Percentiles rank a stretch among this genome's conserved stretches.
Conservation (phyloP, 2,113 vertebrate species). For the Pipra filicauda region DNA sequence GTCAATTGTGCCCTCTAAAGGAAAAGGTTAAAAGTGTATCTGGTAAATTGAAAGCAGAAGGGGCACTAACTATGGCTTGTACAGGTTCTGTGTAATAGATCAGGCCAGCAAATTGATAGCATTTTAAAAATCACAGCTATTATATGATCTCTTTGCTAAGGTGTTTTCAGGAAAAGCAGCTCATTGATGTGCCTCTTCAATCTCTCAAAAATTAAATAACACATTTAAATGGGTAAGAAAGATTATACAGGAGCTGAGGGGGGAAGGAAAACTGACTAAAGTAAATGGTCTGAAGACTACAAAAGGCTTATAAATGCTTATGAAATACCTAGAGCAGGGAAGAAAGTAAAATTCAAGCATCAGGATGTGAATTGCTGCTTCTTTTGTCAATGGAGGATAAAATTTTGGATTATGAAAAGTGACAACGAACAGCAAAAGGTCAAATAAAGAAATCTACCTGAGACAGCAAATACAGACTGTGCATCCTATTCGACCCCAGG, state of each 20-base stretch:
- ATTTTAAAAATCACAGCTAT: background rate
- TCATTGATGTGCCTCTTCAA: background rate
- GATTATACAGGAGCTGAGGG: background rate
- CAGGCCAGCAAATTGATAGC: background rate
- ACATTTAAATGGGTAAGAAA: background rate
- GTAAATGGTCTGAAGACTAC: background rate
- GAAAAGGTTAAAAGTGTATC: background rate
- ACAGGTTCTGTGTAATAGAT: background rate
- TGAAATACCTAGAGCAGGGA: background rate
- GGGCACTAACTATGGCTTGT: background rate
- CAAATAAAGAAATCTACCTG: conserved; percentile 46
- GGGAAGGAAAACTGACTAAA: background rate
- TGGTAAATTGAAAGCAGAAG: background rate
- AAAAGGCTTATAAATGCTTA: background rate
- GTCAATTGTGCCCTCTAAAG: background rate
- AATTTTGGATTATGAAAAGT: conserved; percentile 6
- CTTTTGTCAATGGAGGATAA: conserved; percentile 21
- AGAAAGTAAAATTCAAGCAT: background rate
- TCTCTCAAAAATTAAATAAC: background rate
- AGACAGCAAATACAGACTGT: conserved; percentile 41
- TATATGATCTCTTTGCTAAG: background rate
- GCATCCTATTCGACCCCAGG: background rate
- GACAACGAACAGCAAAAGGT: conserved; percentile 50
- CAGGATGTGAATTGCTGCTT: background rate
- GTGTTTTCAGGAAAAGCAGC: background rate